A percentile compares a stretch with the other conserved stretches of the same genome.
Evolutionary conservation across 2,888 invertebrate species (phyloP).

Genomic region (Buathra laborator): DNA sequence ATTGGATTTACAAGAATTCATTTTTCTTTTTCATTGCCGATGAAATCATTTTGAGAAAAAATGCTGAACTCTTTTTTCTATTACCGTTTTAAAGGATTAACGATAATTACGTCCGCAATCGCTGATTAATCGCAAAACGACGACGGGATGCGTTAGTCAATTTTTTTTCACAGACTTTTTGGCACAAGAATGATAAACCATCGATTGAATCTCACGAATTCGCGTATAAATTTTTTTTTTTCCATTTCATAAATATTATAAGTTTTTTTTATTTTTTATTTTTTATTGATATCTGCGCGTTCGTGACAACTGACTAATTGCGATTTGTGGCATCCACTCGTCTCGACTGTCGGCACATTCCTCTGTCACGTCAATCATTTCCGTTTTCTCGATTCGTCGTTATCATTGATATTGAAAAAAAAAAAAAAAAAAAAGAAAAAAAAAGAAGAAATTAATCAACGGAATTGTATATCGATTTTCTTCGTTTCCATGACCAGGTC

Average conservation of each 20-base stretch:
- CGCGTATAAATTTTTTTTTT: not conserved
- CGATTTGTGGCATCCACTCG: constrained; percentile 4
- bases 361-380: constrained; percentile 8
- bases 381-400: constrained; percentile 8
- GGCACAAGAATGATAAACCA: constrained; percentile 52
- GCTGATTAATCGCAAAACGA: not conserved
- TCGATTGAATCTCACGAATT: constrained; percentile 24
- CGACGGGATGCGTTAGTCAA: not conserved
- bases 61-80: too few relatives aligned
- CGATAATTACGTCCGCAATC: not conserved
- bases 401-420: constrained; percentile 8
- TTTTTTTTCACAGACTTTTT: constrained; percentile 38
- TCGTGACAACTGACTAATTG: not conserved
- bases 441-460: not conserved
- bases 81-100: too few relatives aligned
- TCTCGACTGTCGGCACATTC: constrained; percentile 5
- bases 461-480: constrained; percentile 2
- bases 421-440: not conserved
- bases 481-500: constrained; percentile 20
- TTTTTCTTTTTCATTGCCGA: too few relatives aligned
- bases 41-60: too few relatives aligned
- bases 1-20: too few relatives aligned
- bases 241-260: constrained; percentile 5
- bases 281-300: constrained; percentile 7
- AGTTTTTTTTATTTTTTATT: constrained; percentile 3